A percentile compares a stretch with the other conserved stretches of the same genome.
These are phyloP conservation scores for Larimichthys polyactis DNA, from an alignment of 2,113 vertebrate species.

Conservation along the genomic window DNA sequence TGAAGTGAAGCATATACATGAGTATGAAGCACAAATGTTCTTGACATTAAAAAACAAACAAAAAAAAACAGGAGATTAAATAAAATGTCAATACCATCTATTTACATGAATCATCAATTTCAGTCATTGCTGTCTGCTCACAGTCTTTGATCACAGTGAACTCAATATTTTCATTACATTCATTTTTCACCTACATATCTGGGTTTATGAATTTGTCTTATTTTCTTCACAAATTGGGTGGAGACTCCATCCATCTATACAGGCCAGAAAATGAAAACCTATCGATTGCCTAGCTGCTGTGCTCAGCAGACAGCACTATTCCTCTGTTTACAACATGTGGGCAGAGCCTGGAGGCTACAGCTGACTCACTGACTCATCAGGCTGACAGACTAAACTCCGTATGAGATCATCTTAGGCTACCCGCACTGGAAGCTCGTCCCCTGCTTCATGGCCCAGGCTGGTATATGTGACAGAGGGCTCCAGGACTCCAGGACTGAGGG, in stretches of 20 bases:
- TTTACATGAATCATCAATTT: constrained; percentile 55
- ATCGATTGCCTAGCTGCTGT: constrained; percentile 3
- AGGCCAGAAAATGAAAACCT: constrained; percentile 28
- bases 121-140: constrained; percentile 65
- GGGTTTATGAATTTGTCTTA: constrained; percentile 1
- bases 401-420: constrained; percentile 68
- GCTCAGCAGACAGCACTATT: constrained; percentile 73
- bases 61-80: constrained; percentile 32
- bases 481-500: constrained; percentile 76
- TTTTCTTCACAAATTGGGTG: not conserved
- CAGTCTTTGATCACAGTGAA: constrained; percentile 75
- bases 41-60: constrained; percentile 17
- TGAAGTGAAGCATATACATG: not conserved
- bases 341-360: not conserved
- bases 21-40: constrained; percentile 10
- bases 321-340: constrained; percentile 85
- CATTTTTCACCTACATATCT: constrained; percentile 38
- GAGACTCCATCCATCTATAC: not conserved
- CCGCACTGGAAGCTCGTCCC: constrained; percentile 89
- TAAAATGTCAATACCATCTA: constrained; percentile 20
- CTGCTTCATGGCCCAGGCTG: constrained; percentile 91
- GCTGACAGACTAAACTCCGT: constrained; percentile 2
- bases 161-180: constrained; percentile 73
- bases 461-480: constrained; percentile 95
- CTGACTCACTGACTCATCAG: not conserved